Conservation (phyloP, 1,140 invertebrate genomes). For the Uloborus diversus region DNA sequence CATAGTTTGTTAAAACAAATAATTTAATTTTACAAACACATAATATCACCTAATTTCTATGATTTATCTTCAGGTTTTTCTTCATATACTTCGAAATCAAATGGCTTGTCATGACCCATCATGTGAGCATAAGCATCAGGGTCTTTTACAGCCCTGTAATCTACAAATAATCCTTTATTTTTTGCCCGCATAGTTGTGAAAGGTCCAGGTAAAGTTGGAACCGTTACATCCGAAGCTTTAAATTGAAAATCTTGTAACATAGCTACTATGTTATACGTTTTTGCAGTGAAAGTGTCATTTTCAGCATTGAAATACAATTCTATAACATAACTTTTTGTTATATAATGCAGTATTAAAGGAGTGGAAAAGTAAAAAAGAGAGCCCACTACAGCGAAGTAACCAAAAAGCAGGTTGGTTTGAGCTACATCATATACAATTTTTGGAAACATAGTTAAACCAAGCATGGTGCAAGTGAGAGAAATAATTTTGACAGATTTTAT, state of each 20-base stretch:
- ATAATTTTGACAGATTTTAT: slow-evolving; percentile 81
- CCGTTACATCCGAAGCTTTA: slow-evolving; percentile 76
- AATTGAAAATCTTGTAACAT: slow-evolving; percentile 73
- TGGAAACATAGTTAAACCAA: slow-evolving; percentile 78
- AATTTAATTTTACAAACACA: no score
- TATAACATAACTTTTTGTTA: slow-evolving; percentile 87
- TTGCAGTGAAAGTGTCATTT: slow-evolving; percentile 51
- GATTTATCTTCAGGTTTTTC: background rate
- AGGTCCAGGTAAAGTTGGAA: slow-evolving; percentile 81
- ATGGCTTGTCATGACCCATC: slow-evolving; percentile 90
- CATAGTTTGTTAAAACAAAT: no score
- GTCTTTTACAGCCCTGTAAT: slow-evolving; percentile 75
- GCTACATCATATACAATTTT: slow-evolving; percentile 71
- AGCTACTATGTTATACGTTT: slow-evolving; percentile 52
- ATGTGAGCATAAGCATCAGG: slow-evolving; percentile 80
- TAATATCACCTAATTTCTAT: no score
- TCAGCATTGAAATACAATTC: slow-evolving; percentile 76
- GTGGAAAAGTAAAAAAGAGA: slow-evolving; percentile 81
- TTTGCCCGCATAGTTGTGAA: slow-evolving; percentile 81
- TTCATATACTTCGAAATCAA: slow-evolving; percentile 76
- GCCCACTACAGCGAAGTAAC: slow-evolving; percentile 73
- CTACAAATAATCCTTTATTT: slow-evolving; percentile 77
- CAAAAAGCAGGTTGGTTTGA: slow-evolving; percentile 66
- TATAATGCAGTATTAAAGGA: slow-evolving; percentile 80
- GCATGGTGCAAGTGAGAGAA: slow-evolving; percentile 77